Conservation (phyloP, 2,888 invertebrate genomes). For the Xylota segnis region DNA sequence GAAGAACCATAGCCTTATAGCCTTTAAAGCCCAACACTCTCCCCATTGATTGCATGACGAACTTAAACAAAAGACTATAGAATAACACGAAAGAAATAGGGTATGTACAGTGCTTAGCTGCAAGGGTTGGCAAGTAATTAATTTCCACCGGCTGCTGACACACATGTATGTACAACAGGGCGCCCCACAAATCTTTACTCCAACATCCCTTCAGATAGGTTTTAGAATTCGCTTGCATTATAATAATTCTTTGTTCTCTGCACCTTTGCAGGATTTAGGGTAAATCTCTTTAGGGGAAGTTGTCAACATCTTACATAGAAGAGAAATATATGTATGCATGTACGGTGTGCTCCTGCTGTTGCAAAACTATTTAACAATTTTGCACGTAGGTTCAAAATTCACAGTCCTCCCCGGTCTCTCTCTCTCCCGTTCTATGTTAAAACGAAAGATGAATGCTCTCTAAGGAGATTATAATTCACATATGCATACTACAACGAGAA, state of each 20-base stretch:
- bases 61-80: no score
- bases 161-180: slow-evolving; percentile 24
- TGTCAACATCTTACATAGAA: slow-evolving; percentile 54
- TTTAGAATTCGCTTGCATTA: slow-evolving; percentile 55
- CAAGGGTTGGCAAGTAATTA: slow-evolving; percentile 59
- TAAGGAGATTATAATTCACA: slow-evolving; percentile 74
- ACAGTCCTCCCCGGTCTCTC: neutral
- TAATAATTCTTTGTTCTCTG: slow-evolving; percentile 68
- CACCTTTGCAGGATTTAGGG: slow-evolving; percentile 56
- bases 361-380: slow-evolving; percentile 68
- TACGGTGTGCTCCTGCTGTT: slow-evolving; percentile 27
- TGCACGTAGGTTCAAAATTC: slow-evolving; percentile 43
- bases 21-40: no score
- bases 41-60: no score
- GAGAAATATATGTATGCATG: neutral
- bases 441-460: slow-evolving; percentile 70
- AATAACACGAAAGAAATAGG: no score
- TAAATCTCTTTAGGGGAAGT: slow-evolving; percentile 57
- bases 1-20: no score
- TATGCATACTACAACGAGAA: slow-evolving; percentile 62
- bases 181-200: slow-evolving; percentile 2
- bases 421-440: slow-evolving; percentile 21
- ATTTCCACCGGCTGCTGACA: slow-evolving; percentile 66
- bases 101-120: slow-evolving; percentile 13
- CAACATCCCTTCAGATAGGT: slow-evolving; percentile 38